Evolutionary conservation across 2,797 vertebrate species (phyloP), one percentile per base, ranked within the genome.

Genomic region (Tympanoctomys barrerae): DNA sequence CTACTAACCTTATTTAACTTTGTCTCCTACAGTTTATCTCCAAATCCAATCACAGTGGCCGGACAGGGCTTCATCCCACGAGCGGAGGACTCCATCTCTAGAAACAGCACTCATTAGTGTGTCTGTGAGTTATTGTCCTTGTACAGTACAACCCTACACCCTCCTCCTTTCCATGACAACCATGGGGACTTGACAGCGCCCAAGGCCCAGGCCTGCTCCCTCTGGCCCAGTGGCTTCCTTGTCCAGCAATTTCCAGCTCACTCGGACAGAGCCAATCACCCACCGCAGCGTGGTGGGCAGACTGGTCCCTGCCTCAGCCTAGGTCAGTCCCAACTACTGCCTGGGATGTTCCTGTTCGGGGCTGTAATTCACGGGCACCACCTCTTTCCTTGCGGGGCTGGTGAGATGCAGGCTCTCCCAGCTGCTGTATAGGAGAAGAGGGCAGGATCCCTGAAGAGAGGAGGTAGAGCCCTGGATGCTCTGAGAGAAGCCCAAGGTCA

Each of bases 321-420:
- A 13, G 87, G 28, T 31, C 57, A 8, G 4, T 49, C 64, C 26
- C 33, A 62, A 33, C 12, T 62, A 62, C 16, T n/a, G 49, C 39
- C 79, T 26, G 73, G 78, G 59, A 19, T 7, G 88, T 68, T 84
- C 49, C 54, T 88, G 4, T 9, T 28, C 0, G 13, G n/a, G 36
- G 13, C 31, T 57, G 57, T 33, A n/a, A 0, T 3, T 33, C n/a
- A 3, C 24, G 31, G 10, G n/a, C 5, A 1, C 42, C 22, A 21
- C n/a, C 84, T 54, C 42, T 62, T 0, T 1, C 7, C n/a, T 61
- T 33, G 78, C 11, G 7, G 54, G 83, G 82, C 73, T 19, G 10
- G 14, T 16, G 22, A 64, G 81, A 1, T 3, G n/a, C 46, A 31
- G 24, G 71, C 59, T 49, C 31, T 42, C 36, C 46, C 18, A 24